A percentile compares a stretch with the other conserved stretches of the same genome.
Evolutionary conservation across 2,888 invertebrate genomes (phyloP).

Genomic region (Prenolepis imparis): DNA sequence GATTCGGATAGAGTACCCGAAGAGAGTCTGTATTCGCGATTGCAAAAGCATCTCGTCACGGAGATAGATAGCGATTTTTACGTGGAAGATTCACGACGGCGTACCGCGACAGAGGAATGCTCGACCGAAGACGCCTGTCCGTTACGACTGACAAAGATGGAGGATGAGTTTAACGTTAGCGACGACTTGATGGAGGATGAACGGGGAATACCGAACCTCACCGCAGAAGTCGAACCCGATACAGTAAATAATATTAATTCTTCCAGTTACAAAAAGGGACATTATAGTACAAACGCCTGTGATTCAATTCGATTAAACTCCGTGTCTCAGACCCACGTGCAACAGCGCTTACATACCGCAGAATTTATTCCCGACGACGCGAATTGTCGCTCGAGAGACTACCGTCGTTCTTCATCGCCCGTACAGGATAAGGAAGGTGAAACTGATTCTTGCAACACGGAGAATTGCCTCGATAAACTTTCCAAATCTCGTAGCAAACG

Average conservation of each 20-base stretch:
- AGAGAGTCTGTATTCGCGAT: conserved; percentile 77
- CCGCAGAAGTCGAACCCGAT: conserved; percentile 66
- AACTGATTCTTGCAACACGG: conserved; percentile 39
- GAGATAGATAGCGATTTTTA: conserved; percentile 61
- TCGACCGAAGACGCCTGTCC: conserved; percentile 51
- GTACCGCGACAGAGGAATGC: neutral
- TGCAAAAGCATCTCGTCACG: conserved; percentile 74
- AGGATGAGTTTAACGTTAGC: conserved; percentile 53
- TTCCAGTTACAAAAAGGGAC: conserved; percentile 67
- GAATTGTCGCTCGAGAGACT: conserved; percentile 55
- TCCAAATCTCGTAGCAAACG: conserved; percentile 51
- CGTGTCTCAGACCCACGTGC: conserved; percentile 63
- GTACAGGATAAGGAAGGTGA: conserved; percentile 41
- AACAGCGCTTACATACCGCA: conserved; percentile 63
- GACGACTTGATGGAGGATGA: conserved; percentile 61
- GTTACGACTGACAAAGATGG: conserved; percentile 41
- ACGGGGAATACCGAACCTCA: conserved; percentile 66
- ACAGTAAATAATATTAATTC: conserved; percentile 63
- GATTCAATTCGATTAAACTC: conserved; percentile 76
- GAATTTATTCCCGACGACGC: conserved; percentile 61
- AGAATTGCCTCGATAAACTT: conserved; percentile 56
- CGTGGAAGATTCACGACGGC: conserved; percentile 25
- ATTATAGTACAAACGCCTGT: conserved; percentile 77
- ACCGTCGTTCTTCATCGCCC: conserved; percentile 52
- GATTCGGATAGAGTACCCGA: conserved; percentile 80